Evolutionary conservation across 1,140 invertebrate species (phyloP), one percentile per base, ranked within the genome.

Genomic region (Elymnias hypermnestra): DNA sequence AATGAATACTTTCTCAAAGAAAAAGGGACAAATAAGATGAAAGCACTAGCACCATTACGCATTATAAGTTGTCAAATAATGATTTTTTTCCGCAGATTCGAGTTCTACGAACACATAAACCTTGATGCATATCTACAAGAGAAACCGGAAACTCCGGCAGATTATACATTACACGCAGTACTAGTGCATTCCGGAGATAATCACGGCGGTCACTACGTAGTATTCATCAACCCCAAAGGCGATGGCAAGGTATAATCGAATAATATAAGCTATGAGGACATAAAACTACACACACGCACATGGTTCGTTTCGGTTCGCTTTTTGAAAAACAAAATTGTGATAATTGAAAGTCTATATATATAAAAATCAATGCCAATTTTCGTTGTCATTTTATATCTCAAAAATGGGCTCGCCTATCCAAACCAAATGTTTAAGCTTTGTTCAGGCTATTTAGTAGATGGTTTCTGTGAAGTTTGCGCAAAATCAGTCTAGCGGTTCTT

Each of bases 151-250:
- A 89, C 91, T 25, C 92, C 93, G 15, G 96, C 96, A 15, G 92
- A 94, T 56, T 99, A 99, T 82, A 95, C 97, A 4, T 88, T 99
- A 10, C 98, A 99, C 74, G 98, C 98, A 23, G 98, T 99, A 22
- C 88, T 99, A 28, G 98, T 99, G 15, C 98, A 99, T 86, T 98
- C 96, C 57, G 98, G 98, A 1, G 98, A 99, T 78, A 99, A 99
- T 88, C 98, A 99, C 83, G 98, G 98, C 6, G 98, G 98, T 0
- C 98, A 99, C 87, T 99, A 99, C 88, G 98, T 99, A 44, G 98
- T 99, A 33, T 99, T 98, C 87, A 99, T 99, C 58, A 99, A 99
- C 89, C 98, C 98, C 1, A 95, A 94, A 84, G 97, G 97, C 9
- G 95, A 97, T 66, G 92, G 92, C 7, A 92, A 92, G 81, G 90